These are phyloP conservation scores for Agrilus biguttatus DNA, from an alignment of 2,888 invertebrate genomes.

Conservation along the genomic window DNA sequence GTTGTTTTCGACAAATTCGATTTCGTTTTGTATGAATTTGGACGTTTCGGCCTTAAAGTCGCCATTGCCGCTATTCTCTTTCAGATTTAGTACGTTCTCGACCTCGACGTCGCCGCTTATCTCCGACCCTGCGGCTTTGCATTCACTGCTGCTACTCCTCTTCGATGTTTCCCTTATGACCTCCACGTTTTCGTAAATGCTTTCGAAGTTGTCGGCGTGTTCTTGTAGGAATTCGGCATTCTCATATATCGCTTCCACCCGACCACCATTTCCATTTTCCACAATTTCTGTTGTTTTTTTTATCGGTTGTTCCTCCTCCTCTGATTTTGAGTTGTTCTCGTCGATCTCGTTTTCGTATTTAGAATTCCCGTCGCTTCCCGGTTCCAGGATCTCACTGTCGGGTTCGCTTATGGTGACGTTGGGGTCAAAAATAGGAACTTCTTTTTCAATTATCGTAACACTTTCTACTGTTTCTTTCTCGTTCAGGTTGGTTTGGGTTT, in stretches of 20 bases:
- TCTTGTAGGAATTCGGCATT: conserved; percentile 5
- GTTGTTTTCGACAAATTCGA: background rate
- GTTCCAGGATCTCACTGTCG: background rate
- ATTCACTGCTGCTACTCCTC: background rate
- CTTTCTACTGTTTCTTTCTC: background rate
- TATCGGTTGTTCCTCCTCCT: conserved; percentile 1
- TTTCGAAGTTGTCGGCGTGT: conserved; percentile 6
- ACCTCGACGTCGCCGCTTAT: background rate
- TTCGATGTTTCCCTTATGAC: conserved; percentile 8
- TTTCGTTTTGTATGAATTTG: conserved; percentile 9
- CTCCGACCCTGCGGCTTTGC: background rate
- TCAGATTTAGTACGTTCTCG: conserved; percentile 6
- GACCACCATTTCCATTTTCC: conserved; percentile 1
- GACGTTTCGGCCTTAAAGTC: conserved; percentile 7
- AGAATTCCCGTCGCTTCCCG: conserved; percentile 1
- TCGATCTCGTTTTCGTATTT: background rate
- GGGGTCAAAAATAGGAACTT: background rate
- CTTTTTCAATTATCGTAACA: background rate
- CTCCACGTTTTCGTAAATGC: conserved; percentile 16
- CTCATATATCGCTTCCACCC: conserved; percentile 5
- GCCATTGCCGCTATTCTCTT: conserved; percentile 3
- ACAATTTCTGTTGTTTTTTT: conserved; percentile 5
- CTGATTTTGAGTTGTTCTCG: conserved; percentile 3
- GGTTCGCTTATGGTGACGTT: background rate
- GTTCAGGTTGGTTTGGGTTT: conserved; percentile 4